A percentile compares a stretch with the other conserved stretches of the same genome.
Evolutionary conservation across 2,797 vertebrate species (phyloP).

Genomic region (Saxicola maurus): DNA sequence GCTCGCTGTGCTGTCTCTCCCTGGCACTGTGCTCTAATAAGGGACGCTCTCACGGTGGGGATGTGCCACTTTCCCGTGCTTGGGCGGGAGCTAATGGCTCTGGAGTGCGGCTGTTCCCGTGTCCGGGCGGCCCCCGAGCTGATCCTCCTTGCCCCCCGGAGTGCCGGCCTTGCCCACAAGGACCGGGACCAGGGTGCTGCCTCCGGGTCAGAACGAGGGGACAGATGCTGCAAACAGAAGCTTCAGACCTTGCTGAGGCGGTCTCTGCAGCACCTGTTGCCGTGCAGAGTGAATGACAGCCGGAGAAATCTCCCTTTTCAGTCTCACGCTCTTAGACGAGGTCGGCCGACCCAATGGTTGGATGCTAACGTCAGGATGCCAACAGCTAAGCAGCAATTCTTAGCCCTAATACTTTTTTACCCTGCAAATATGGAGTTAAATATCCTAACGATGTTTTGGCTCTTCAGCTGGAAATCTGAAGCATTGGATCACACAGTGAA

Average conservation of each 20-base stretch:
- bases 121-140: not conserved
- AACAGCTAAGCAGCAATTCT: not conserved
- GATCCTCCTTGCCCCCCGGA: not conserved
- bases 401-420: not conserved
- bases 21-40: not conserved
- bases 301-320: not conserved
- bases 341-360: rapidly evolving
- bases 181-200: no score
- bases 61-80: not conserved
- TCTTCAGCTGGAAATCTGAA: not conserved
- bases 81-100: not conserved
- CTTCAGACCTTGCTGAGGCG: rapidly evolving
- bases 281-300: not conserved
- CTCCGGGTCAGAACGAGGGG: no score
- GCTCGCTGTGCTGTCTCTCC: not conserved
- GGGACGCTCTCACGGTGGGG: not conserved
- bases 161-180: not conserved
- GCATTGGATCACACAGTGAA: not conserved
- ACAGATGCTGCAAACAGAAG: rapidly evolving
- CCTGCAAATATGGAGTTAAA: not conserved
- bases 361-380: not conserved
- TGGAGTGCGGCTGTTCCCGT: not conserved
- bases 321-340: rapidly evolving
- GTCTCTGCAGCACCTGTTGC: not conserved
- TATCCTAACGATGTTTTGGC: not conserved